phyloP scores from a whole-genome alignment of 2,888 invertebrate species.

The Eurytoma californica region DNA sequence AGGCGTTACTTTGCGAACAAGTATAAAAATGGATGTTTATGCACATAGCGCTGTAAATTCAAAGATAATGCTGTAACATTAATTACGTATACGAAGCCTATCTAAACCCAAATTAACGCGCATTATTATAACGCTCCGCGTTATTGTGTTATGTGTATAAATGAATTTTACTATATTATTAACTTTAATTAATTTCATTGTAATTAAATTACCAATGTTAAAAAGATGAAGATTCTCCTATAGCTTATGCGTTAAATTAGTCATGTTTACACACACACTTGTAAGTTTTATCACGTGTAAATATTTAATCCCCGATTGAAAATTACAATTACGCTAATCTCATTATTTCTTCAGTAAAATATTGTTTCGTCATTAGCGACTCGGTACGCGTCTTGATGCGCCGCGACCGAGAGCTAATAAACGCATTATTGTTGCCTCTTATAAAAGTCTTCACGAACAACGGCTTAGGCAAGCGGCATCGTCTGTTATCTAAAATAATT shows the following conservation, averaged over 20 bases:
- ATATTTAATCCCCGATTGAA: neutral
- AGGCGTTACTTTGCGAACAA: conserved; percentile 28
- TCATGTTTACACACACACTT: conserved; percentile 8
- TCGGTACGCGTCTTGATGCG: no score
- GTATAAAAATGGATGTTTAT: conserved; percentile 50
- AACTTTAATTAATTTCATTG: conserved; percentile 44
- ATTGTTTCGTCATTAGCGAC: no score
- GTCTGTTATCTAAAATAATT: conserved; percentile 20
- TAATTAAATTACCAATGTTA: conserved; percentile 42
- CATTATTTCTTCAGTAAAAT: no score
- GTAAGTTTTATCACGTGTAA: neutral
- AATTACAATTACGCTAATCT: no score
- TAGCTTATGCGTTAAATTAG: no score
- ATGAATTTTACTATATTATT: conserved; percentile 14
- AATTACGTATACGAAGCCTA: conserved; percentile 33
- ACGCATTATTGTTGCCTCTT: conserved; percentile 2
- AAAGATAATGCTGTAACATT: conserved; percentile 46
- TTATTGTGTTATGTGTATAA: conserved; percentile 21
- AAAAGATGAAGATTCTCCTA: no score
- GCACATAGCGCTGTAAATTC: conserved; percentile 27
- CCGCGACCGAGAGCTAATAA: no score
- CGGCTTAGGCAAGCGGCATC: neutral
- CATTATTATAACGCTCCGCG: conserved; percentile 38
- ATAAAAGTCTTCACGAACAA: conserved; percentile 10
- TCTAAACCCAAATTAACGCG: conserved; percentile 47